phyloP scores from a whole-genome alignment of 1,140 invertebrate species.

The Musca domestica region DNA sequence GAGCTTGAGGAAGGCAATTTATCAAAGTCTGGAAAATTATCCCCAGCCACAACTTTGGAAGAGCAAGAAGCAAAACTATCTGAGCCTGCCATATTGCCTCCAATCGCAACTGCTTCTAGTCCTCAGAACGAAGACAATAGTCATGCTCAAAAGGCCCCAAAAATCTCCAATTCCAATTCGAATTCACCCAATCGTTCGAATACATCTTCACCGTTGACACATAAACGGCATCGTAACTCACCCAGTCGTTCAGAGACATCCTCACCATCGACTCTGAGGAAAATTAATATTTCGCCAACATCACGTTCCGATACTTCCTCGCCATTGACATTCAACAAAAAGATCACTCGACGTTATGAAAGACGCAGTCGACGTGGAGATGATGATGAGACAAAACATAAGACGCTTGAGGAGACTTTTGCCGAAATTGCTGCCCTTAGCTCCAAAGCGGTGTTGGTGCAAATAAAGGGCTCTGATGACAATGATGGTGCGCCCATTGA shows the following conservation, averaged over 20 bases:
- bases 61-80: too few species aligned
- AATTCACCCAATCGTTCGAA: neutral
- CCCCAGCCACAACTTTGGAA: too few species aligned
- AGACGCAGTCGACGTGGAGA: conserved; percentile 19
- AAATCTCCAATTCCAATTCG: neutral
- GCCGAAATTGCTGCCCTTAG: conserved; percentile 27
- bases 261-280: neutral
- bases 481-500: neutral
- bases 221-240: neutral
- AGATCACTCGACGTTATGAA: conserved; percentile 18
- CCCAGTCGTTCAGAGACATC: neutral
- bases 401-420: conserved; percentile 26
- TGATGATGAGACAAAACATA: neutral
- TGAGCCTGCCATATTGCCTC: too few species aligned
- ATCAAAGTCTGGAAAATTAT: too few species aligned
- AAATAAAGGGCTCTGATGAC: neutral
- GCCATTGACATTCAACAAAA: neutral
- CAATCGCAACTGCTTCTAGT: too few species aligned
- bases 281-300: neutral
- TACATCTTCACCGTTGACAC: neutral
- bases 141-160: too few species aligned
- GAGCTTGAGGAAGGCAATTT: too few species aligned
- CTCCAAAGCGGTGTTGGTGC: conserved; percentile 18
- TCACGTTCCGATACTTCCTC: conserved; percentile 9
- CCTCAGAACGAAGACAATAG: too few species aligned